Percentiles rank a stretch among this genome's conserved stretches.
These are phyloP conservation scores for Elaphurus davidianus DNA, from an alignment of 2,113 vertebrate genomes.

Conservation along the genomic window DNA sequence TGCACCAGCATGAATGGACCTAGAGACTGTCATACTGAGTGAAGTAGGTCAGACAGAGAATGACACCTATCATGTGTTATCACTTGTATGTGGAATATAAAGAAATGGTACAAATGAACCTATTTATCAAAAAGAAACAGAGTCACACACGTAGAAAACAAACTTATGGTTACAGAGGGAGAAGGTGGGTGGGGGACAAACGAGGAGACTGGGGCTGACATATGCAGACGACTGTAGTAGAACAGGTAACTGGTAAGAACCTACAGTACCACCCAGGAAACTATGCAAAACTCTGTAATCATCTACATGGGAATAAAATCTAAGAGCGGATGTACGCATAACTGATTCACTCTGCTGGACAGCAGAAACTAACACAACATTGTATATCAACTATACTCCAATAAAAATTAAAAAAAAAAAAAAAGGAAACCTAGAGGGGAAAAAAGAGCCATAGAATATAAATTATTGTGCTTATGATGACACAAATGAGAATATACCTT, in stretches of 20 bases:
- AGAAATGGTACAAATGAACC: background rate
- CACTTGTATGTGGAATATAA: background rate
- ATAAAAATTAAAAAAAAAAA: background rate
- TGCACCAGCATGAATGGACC: background rate
- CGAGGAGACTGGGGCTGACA: background rate
- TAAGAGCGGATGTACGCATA: rapidly evolving
- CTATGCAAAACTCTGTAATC: background rate
- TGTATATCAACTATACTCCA: background rate
- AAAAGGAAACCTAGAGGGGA: background rate
- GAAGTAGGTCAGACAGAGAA: background rate
- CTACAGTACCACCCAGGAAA: background rate
- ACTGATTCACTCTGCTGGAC: background rate
- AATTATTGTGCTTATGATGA: background rate
- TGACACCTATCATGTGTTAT: background rate
- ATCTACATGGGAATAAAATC: background rate
- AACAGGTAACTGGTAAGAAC: background rate
- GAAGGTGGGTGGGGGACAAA: background rate
- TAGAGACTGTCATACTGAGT: background rate
- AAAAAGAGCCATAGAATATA: background rate
- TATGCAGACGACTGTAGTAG: background rate
- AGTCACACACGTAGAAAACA: background rate
- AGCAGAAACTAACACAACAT: background rate
- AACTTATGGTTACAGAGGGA: background rate
- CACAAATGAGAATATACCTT: background rate
- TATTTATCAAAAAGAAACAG: background rate